A percentile compares a stretch with the other conserved stretches of the same genome.
These are phyloP conservation scores for Amphipyra tragopoginis DNA, from an alignment of 2,888 invertebrate species.

Conservation along the genomic window DNA sequence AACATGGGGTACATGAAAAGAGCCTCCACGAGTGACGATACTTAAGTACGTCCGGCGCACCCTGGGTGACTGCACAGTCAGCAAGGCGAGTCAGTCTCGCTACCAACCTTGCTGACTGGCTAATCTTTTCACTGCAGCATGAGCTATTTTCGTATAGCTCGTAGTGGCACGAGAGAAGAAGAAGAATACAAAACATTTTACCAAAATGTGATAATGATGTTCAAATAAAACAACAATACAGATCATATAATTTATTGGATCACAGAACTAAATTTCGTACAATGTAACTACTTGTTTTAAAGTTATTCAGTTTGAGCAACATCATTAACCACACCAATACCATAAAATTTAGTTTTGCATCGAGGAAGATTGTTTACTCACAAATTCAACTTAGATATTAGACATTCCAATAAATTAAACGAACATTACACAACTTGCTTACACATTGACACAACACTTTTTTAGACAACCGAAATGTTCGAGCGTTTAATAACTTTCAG, in stretches of 20 bases:
- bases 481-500: slow-evolving; percentile 48
- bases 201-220: background rate
- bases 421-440: slow-evolving; percentile 38
- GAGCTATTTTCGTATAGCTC: too few relatives aligned
- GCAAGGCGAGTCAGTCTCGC: too few relatives aligned
- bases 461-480: slow-evolving; percentile 38
- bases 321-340: slow-evolving; percentile 79
- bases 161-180: too few relatives aligned
- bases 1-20: too few relatives aligned
- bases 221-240: slow-evolving; percentile 66
- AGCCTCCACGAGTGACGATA: too few relatives aligned
- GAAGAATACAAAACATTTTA: too few relatives aligned
- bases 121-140: too few relatives aligned
- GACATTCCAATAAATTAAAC: slow-evolving; percentile 53
- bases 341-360: slow-evolving; percentile 64
- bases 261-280: slow-evolving; percentile 87
- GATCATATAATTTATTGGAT: slow-evolving; percentile 84
- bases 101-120: too few relatives aligned
- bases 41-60: too few relatives aligned
- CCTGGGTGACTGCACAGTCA: too few relatives aligned
- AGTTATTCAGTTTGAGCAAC: slow-evolving; percentile 87
- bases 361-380: slow-evolving; percentile 58
- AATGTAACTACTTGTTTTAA: slow-evolving; percentile 82
- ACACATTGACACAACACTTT: slow-evolving; percentile 45
- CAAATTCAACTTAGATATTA: slow-evolving; percentile 51